phyloP scores from a whole-genome alignment of 2,888 invertebrate genomes.

The Heliothis peltigera region DNA sequence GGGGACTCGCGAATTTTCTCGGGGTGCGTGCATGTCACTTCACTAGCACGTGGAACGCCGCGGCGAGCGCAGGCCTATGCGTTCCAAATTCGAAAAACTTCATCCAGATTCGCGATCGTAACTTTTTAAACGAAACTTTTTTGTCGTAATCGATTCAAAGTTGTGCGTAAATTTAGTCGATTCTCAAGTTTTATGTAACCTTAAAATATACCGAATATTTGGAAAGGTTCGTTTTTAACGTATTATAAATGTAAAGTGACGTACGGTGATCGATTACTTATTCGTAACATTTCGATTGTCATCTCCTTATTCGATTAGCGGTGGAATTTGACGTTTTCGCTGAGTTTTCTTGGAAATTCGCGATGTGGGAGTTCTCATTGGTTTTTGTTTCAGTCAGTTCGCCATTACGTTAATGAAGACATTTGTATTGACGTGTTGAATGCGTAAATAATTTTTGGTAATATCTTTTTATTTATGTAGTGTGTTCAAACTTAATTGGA shows the following conservation, averaged over 20 bases:
- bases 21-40: constrained; percentile 78
- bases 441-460: constrained; percentile 73
- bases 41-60: constrained; percentile 86
- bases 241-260: constrained; percentile 68
- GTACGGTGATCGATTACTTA: constrained; percentile 64
- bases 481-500: constrained; percentile 32
- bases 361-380: constrained; percentile 82
- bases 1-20: constrained; percentile 84
- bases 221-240: constrained; percentile 55
- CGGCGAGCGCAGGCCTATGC: constrained; percentile 84
- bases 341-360: constrained; percentile 82
- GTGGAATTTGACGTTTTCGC: constrained; percentile 81
- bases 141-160: constrained; percentile 34
- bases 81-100: constrained; percentile 73
- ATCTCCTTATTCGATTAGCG: constrained; percentile 80
- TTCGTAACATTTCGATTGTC: constrained; percentile 74
- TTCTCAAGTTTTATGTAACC: constrained; percentile 26
- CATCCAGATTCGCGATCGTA: constrained; percentile 47
- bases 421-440: constrained; percentile 79
- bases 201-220: constrained; percentile 41
- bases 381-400: constrained; percentile 73
- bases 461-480: constrained; percentile 17
- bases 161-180: constrained; percentile 42
- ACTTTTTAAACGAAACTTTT: constrained; percentile 41
- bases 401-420: constrained; percentile 82